Conservation (phyloP, 2,888 invertebrate species). For the Phrixothrix hirtus region DNA sequence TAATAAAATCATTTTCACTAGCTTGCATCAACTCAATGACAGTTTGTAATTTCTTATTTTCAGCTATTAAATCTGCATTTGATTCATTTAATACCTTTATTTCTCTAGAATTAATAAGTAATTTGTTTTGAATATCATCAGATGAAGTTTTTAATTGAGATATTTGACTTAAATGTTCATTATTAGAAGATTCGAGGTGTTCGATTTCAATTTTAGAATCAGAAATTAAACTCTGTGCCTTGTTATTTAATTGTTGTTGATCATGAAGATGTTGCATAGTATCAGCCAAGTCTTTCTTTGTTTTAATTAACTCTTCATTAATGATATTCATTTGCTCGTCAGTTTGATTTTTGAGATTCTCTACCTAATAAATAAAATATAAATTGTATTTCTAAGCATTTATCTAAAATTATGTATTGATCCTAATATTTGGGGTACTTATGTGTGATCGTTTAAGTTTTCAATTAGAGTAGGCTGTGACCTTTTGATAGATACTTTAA, state of each 20-base stretch:
- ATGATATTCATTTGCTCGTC: slow-evolving; percentile 12
- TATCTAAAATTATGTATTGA: not conserved
- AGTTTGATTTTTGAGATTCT: not conserved
- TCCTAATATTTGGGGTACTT: not conserved
- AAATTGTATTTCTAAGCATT: not conserved
- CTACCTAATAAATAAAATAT: slow-evolving; percentile 1
- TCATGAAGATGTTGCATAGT: slow-evolving; percentile 40
- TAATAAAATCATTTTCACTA: slow-evolving; percentile 8
- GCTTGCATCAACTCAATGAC: slow-evolving; percentile 19
- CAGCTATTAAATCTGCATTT: slow-evolving; percentile 7
- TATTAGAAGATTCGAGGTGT: slow-evolving; percentile 18
- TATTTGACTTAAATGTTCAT: not conserved
- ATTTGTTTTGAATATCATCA: not conserved
- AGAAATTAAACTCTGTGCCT: slow-evolving; percentile 37
- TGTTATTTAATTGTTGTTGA: slow-evolving; percentile 32
- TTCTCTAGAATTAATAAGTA: not conserved
- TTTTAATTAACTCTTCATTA: slow-evolving; percentile 27
- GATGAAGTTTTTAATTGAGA: not conserved
- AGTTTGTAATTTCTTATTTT: slow-evolving; percentile 19
- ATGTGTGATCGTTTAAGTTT: no score
- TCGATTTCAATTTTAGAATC: slow-evolving; percentile 34
- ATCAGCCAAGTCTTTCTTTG: slow-evolving; percentile 36
- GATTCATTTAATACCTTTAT: slow-evolving; percentile 1
- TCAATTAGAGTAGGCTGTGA: no score
- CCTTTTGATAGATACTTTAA: not conserved